These are phyloP conservation scores for Synanthedon andrenaeformis DNA, from an alignment of 2,888 invertebrate species.

Conservation along the genomic window DNA sequence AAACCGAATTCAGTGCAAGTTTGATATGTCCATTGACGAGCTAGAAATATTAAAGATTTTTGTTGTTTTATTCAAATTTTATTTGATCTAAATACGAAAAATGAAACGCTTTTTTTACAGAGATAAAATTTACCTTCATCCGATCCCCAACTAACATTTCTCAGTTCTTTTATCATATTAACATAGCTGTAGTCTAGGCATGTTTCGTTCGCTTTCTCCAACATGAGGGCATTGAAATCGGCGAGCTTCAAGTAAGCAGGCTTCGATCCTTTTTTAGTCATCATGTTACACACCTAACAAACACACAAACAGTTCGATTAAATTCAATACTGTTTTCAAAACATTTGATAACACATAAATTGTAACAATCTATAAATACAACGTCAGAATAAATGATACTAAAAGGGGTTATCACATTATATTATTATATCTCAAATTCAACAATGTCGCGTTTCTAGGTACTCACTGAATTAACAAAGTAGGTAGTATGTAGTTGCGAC, in stretches of 20 bases:
- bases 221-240: constrained; percentile 76
- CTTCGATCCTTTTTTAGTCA: constrained; percentile 73
- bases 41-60: constrained; percentile 31
- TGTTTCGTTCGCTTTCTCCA: constrained; percentile 74
- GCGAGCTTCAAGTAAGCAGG: constrained; percentile 77
- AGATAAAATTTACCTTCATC: constrained; percentile 66
- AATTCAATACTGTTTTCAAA: background rate
- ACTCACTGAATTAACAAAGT: too few relatives aligned
- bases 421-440: too few relatives aligned
- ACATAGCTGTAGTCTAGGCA: constrained; percentile 89
- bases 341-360: background rate
- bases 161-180: constrained; percentile 77
- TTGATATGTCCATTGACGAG: constrained; percentile 93
- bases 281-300: constrained; percentile 77
- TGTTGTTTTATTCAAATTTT: too few relatives aligned
- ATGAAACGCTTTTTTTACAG: too few relatives aligned
- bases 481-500: too few relatives aligned
- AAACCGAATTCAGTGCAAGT: constrained; percentile 97
- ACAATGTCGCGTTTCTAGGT: too few relatives aligned
- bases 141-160: constrained; percentile 75
- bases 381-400: too few relatives aligned
- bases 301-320: background rate
- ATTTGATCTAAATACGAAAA: too few relatives aligned
- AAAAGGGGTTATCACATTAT: too few relatives aligned
- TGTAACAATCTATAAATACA: too few relatives aligned